A percentile compares a stretch with the other conserved stretches of the same genome.
Conservation (phyloP, 2,797 vertebrate genomes). For the Muraenolepis orangiensis region DNA sequence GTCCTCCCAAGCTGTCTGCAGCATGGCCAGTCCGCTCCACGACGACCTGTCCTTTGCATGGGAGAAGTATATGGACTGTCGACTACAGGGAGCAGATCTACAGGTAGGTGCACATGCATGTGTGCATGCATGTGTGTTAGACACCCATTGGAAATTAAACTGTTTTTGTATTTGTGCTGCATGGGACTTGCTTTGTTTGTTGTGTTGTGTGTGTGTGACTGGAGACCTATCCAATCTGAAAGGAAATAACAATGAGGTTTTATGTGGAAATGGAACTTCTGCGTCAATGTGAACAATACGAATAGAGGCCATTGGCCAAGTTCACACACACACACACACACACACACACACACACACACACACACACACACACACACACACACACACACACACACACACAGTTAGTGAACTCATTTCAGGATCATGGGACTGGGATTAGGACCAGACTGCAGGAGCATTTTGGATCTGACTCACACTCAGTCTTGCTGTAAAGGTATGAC, state of each 20-base stretch:
- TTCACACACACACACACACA: too few relatives aligned
- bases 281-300: neutral
- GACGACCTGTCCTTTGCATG: slow-evolving; percentile 72
- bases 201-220: too few relatives aligned
- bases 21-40: slow-evolving; percentile 62
- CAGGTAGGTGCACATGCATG: slow-evolving; percentile 63
- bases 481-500: neutral
- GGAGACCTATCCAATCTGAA: neutral
- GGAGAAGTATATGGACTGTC: slow-evolving; percentile 79
- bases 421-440: neutral
- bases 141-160: too few relatives aligned
- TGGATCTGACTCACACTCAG: neutral
- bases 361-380: neutral
- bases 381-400: slow-evolving; percentile 7
- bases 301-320: neutral
- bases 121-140: neutral
- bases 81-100: slow-evolving; percentile 75
- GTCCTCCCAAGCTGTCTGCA: slow-evolving; percentile 33
- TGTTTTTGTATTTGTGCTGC: neutral
- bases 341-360: neutral
- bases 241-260: neutral
- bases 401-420: slow-evolving; percentile 42
- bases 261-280: neutral
- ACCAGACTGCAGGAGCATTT: slow-evolving; percentile 2
- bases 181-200: neutral